Conservation (phyloP, 2,888 invertebrate species). For the Clistopyga incitator region DNA sequence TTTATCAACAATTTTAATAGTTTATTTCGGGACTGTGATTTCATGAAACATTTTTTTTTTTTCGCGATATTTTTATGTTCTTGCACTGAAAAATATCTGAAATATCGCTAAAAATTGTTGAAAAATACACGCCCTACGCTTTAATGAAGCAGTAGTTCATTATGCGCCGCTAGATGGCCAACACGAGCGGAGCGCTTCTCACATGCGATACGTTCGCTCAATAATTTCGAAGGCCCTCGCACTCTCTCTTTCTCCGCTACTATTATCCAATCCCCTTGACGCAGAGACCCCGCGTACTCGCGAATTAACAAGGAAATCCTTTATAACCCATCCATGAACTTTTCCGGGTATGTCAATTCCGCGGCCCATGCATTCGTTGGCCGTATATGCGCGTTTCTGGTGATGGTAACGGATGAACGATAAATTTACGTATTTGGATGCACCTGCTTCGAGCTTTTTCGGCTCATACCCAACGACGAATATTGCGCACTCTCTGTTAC, state of each 20-base stretch:
- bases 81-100: no score
- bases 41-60: no score
- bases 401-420: slow-evolving; percentile 55
- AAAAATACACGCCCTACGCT: no score
- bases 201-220: no score
- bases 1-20: no score
- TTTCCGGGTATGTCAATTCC: slow-evolving; percentile 45
- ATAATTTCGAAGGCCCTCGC: no score
- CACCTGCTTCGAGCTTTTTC: slow-evolving; percentile 39
- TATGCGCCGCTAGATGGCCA: no score
- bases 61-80: no score
- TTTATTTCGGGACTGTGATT: no score
- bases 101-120: no score
- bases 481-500: slow-evolving; percentile 34
- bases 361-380: not conserved
- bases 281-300: not conserved
- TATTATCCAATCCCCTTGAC: not conserved
- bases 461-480: slow-evolving; percentile 8
- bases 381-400: not conserved
- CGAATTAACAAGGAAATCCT: slow-evolving; percentile 58
- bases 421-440: slow-evolving; percentile 62
- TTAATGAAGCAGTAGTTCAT: no score
- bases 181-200: no score
- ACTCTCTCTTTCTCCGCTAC: not conserved
- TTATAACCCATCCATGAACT: slow-evolving; percentile 33